These are phyloP conservation scores for Rhinichthys osculus DNA, from an alignment of 2,797 vertebrate species.

Conservation along the genomic window DNA sequence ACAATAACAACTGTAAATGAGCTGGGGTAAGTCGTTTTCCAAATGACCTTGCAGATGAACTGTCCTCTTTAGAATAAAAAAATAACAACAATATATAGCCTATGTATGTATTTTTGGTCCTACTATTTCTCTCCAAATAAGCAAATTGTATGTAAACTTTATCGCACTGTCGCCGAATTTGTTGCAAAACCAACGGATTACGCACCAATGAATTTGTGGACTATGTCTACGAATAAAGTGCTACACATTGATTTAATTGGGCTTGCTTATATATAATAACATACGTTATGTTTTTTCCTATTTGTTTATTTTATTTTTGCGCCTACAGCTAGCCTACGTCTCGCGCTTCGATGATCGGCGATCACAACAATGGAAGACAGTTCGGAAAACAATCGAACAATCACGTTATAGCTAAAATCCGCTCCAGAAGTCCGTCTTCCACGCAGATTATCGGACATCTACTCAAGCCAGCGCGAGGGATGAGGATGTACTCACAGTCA, in stretches of 20 bases:
- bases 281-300: background rate
- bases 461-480: constrained; percentile 63
- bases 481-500: constrained; percentile 56
- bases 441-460: constrained; percentile 56
- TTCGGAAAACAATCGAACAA: constrained; percentile 37
- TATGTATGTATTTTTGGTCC: constrained; percentile 62
- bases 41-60: constrained; percentile 57
- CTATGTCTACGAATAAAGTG: constrained; percentile 73
- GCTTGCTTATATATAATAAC: constrained; percentile 34
- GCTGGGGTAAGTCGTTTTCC: constrained; percentile 13
- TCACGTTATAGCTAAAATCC: constrained; percentile 48
- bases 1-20: constrained; percentile 61
- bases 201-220: constrained; percentile 46
- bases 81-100: constrained; percentile 21
- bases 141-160: constrained; percentile 67
- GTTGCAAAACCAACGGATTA: constrained; percentile 48
- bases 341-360: constrained; percentile 41
- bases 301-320: constrained; percentile 19
- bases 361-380: constrained; percentile 70
- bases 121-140: constrained; percentile 48
- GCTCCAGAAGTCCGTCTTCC: constrained; percentile 40
- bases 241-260: constrained; percentile 59
- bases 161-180: constrained; percentile 45
- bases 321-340: constrained; percentile 41
- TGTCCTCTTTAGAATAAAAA: constrained; percentile 36